Conservation (phyloP, 2,113 vertebrate genomes). For the Xiphophorus maculatus region DNA sequence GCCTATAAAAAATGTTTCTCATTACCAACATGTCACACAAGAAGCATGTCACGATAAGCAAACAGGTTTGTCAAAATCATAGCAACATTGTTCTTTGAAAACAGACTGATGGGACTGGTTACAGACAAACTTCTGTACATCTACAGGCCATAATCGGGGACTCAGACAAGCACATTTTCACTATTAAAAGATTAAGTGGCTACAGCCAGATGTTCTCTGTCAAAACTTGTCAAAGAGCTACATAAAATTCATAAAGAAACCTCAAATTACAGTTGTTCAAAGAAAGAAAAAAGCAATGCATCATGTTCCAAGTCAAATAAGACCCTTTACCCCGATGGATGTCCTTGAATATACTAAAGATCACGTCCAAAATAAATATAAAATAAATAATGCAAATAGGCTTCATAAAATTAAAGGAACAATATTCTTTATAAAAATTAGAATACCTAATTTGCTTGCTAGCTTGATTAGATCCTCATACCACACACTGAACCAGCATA, state of each 20-base stretch:
- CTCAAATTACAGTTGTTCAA: neutral
- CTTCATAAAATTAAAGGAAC: too few relatives aligned
- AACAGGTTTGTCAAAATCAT: neutral
- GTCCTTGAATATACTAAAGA: too few relatives aligned
- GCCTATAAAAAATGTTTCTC: neutral
- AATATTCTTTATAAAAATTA: neutral
- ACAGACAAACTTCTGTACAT: neutral
- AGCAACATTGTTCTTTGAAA: neutral
- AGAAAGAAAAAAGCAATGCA: neutral
- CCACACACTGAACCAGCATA: constrained; percentile 53
- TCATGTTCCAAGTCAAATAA: neutral
- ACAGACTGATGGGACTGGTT: neutral
- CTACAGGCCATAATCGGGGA: neutral
- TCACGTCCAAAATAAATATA: too few relatives aligned
- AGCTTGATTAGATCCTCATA: constrained; percentile 56
- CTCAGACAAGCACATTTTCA: neutral
- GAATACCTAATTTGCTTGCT: neutral
- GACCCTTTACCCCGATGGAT: neutral
- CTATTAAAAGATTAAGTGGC: neutral
- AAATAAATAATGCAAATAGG: too few relatives aligned
- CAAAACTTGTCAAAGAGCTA: neutral
- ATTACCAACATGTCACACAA: neutral
- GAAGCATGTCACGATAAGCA: neutral
- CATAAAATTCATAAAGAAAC: neutral
- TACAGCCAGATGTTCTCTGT: neutral